phyloP scores from a whole-genome alignment of 2,113 vertebrate species.

The Penelope pileata region DNA sequence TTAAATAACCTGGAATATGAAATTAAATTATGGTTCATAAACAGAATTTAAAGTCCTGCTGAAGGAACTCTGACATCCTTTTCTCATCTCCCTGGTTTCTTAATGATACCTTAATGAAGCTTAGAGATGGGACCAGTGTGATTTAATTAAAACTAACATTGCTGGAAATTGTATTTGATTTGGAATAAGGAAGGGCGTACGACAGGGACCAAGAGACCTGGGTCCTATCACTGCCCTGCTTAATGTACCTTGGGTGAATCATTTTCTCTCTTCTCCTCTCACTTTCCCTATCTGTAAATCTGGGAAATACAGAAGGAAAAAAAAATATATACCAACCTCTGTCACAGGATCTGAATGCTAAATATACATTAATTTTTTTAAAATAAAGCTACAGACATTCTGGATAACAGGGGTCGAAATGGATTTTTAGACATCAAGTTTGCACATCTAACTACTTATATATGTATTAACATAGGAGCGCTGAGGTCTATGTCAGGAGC shows the following conservation, averaged over 20 bases:
- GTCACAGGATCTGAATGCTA: background rate
- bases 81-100: slow-evolving; percentile 8
- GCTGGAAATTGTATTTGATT: slow-evolving; percentile 15
- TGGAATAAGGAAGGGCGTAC: background rate
- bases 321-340: background rate
- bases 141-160: slow-evolving; percentile 2
- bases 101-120: slow-evolving; percentile 16
- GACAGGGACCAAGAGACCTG: background rate
- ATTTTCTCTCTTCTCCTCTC: background rate
- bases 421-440: background rate
- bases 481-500: background rate
- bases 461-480: background rate
- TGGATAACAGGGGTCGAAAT: background rate
- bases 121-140: background rate
- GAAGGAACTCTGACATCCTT: slow-evolving; percentile 10
- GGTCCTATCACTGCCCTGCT: background rate
- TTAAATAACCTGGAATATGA: background rate
- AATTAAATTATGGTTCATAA: background rate
- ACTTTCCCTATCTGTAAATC: background rate
- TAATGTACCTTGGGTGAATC: background rate
- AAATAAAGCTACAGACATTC: background rate
- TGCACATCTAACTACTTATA: background rate
- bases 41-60: background rate
- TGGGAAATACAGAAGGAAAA: background rate
- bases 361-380: background rate